Percentiles rank a stretch among this genome's conserved stretches.
phyloP scores from a whole-genome alignment of 1,140 invertebrate species.

The Microplitis demolitor region DNA sequence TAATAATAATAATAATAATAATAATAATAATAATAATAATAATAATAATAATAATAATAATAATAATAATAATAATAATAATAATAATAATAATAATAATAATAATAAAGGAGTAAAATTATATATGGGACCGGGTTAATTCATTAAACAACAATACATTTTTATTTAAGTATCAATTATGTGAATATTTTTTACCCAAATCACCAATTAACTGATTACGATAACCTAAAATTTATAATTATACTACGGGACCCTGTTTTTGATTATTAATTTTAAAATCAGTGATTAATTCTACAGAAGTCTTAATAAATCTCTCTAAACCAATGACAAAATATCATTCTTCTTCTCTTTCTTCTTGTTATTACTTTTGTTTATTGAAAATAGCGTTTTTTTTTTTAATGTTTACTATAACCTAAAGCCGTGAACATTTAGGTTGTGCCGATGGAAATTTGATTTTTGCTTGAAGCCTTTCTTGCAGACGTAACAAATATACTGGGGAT shows the following conservation, averaged over 20 bases:
- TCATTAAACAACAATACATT: too few species aligned
- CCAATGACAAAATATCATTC: not conserved
- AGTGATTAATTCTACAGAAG: not conserved
- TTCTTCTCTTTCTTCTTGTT: not conserved
- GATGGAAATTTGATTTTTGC: constrained; percentile 55
- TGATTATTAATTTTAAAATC: not conserved
- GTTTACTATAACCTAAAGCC: constrained; percentile 34
- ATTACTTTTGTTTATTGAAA: too few species aligned
- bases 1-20: too few species aligned
- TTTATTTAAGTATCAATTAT: too few species aligned
- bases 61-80: too few species aligned
- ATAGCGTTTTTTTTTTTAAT: not conserved
- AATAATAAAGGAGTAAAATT: too few species aligned
- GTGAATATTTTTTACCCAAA: too few species aligned
- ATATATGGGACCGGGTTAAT: too few species aligned
- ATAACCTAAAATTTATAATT: not conserved
- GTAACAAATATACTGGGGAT: constrained; percentile 55
- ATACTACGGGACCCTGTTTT: not conserved
- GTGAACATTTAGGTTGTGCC: constrained; percentile 46
- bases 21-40: too few species aligned
- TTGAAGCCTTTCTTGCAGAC: constrained; percentile 53
- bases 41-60: too few species aligned
- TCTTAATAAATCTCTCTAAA: constrained; percentile 5
- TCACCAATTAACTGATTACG: too few species aligned
- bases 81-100: too few species aligned